These are phyloP conservation scores for Amyelois transitella DNA, from an alignment of 1,140 invertebrate species.

Conservation along the genomic window DNA sequence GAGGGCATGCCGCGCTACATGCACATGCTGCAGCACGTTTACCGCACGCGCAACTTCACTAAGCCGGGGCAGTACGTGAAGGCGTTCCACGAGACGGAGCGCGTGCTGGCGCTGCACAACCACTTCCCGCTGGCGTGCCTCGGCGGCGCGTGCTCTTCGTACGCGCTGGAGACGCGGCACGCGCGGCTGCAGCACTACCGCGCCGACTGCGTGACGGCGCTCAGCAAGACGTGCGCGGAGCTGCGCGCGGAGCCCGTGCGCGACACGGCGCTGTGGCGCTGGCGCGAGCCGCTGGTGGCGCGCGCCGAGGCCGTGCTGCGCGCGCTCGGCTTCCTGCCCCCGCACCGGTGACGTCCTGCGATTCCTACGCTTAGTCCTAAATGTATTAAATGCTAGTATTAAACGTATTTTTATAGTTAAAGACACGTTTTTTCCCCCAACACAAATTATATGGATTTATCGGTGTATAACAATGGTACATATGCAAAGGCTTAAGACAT, in stretches of 20 bases:
- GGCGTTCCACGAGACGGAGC: conserved; percentile 94
- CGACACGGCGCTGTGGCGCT: conserved; percentile 92
- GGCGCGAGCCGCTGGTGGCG: conserved; percentile 83
- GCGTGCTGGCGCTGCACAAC: conserved; percentile 92
- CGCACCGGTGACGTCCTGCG: conserved; percentile 42
- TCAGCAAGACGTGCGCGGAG: conserved; percentile 90
- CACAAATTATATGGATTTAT: too few species aligned
- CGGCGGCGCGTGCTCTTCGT: conserved; percentile 89
- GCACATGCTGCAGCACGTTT: conserved; percentile 96
- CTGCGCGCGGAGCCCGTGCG: conserved; percentile 87
- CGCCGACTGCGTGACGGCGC: conserved; percentile 91
- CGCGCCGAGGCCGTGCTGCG: conserved; percentile 82
- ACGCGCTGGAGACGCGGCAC: conserved; percentile 86
- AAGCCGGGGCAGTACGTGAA: conserved; percentile 96
- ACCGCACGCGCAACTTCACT: conserved; percentile 92
- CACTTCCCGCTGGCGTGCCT: conserved; percentile 94
- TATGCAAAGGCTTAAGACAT: too few species aligned
- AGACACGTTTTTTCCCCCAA: not conserved
- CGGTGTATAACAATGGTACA: too few species aligned
- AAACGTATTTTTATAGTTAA: conserved; percentile 49
- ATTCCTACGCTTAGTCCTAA: conserved; percentile 31
- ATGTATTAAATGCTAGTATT: conserved; percentile 43
- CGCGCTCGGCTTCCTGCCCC: conserved; percentile 82
- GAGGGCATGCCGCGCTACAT: conserved; percentile 90
- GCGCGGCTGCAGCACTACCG: conserved; percentile 96